phyloP scores from a whole-genome alignment of 2,113 vertebrate species.

The Scomber colias region DNA sequence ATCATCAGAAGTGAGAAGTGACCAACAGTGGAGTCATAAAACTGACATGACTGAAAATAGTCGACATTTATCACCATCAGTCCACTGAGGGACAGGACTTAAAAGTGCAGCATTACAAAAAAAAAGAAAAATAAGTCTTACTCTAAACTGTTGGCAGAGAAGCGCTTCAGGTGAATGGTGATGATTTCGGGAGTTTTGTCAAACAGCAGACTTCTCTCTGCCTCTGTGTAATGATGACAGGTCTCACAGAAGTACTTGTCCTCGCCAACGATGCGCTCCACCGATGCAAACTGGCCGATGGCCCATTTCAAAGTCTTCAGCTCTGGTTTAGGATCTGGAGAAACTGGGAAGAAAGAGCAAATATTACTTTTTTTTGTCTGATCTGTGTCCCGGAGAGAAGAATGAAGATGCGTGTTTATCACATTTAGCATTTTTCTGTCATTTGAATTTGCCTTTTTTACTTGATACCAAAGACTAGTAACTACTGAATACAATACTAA shows the following conservation, averaged over 20 bases:
- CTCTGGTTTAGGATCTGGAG: constrained; percentile 96
- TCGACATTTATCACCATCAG: too few species aligned
- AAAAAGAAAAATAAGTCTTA: constrained; percentile 60
- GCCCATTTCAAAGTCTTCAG: constrained; percentile 96
- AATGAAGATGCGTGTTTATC: not conserved
- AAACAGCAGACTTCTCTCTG: constrained; percentile 96
- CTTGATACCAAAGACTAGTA: not conserved
- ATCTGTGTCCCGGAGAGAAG: not conserved
- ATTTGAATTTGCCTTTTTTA: too few species aligned
- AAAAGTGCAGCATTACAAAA: too few species aligned
- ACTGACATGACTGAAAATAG: too few species aligned
- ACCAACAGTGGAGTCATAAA: too few species aligned
- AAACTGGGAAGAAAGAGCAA: constrained; percentile 84
- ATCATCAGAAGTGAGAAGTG: too few species aligned
- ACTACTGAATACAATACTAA: too few species aligned
- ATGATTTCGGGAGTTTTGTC: constrained; percentile 97
- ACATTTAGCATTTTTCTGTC: not conserved
- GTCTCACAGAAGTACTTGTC: constrained; percentile 99
- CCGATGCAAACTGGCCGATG: constrained; percentile 97
- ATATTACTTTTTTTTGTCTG: not conserved
- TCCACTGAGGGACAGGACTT: too few species aligned
- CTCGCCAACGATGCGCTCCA: constrained; percentile 97
- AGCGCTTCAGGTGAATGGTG: constrained; percentile 98
- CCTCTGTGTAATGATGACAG: constrained; percentile 96
- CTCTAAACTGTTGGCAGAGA: constrained; percentile 95